Percentiles rank a stretch among this genome's conserved stretches.
Conservation (phyloP, 2,113 vertebrate genomes). For the Macrotis lagotis region DNA sequence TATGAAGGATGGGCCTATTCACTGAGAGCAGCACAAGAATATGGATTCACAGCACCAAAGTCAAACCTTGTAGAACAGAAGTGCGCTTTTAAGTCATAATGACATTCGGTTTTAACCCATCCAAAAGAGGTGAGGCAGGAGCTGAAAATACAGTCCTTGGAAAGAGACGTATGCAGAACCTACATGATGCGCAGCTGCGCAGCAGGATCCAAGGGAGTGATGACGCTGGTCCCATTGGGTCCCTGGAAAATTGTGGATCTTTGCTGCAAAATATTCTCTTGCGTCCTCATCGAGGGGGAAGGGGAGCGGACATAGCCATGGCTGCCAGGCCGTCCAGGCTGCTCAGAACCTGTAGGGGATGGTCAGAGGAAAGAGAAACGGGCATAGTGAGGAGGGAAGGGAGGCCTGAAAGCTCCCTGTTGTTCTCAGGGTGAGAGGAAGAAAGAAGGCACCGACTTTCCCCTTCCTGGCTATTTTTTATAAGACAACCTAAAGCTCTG, state of each 20-base stretch:
- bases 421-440: background rate
- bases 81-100: background rate
- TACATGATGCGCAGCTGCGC: conserved; percentile 92
- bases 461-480: background rate
- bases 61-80: background rate
- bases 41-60: background rate
- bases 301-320: conserved; percentile 93
- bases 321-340: conserved; percentile 91
- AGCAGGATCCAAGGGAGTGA: conserved; percentile 90
- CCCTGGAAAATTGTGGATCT: conserved; percentile 98
- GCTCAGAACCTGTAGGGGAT: conserved; percentile 85
- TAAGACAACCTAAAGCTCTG: conserved; percentile 6
- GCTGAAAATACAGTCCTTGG: background rate
- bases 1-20: background rate
- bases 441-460: background rate
- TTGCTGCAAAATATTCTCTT: conserved; percentile 93
- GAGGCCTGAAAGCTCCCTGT: background rate
- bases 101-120: background rate
- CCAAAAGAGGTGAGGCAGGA: background rate
- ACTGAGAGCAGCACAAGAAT: background rate
- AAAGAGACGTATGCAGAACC: conserved; percentile 69
- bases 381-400: background rate
- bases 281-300: conserved; percentile 92
- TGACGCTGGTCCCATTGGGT: conserved; percentile 95
- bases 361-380: background rate